Evolutionary conservation across 2,888 invertebrate species (phyloP).

Genomic region (Apocheima hispidaria): DNA sequence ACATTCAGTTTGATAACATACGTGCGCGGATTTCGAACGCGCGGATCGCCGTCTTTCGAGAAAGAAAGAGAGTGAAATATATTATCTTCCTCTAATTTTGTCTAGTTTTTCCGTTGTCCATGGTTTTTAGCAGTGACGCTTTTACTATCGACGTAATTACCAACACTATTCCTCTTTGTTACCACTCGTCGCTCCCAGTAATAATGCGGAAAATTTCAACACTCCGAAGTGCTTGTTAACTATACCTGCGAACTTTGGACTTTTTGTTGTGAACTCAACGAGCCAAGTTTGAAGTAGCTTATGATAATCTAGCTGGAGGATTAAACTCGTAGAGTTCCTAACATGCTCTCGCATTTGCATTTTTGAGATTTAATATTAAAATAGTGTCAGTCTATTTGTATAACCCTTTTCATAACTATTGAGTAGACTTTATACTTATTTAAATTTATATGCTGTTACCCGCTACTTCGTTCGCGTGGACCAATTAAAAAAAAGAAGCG

Average conservation of each 20-base stretch:
- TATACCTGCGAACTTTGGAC: conserved; percentile 51
- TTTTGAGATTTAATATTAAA: background rate
- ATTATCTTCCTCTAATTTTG: too few relatives aligned
- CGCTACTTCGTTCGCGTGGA: too few relatives aligned
- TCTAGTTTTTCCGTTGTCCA: too few relatives aligned
- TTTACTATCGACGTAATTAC: background rate
- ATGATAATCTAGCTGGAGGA: conserved; percentile 37
- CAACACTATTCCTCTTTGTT: conserved; percentile 12
- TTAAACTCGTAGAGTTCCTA: conserved; percentile 37
- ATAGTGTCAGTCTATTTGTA: background rate
- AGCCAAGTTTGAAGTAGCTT: conserved; percentile 29
- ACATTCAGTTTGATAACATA: too few relatives aligned
- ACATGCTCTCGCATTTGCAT: conserved; percentile 10
- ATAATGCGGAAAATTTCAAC: conserved; percentile 51
- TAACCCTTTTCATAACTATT: background rate
- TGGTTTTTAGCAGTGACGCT: too few relatives aligned
- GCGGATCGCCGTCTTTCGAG: too few relatives aligned
- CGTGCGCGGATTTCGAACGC: too few relatives aligned
- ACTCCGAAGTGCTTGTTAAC: conserved; percentile 50
- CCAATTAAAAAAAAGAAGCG: too few relatives aligned
- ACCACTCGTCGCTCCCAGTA: conserved; percentile 39
- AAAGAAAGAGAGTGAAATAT: too few relatives aligned
- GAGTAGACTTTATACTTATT: too few relatives aligned
- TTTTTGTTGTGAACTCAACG: conserved; percentile 37
- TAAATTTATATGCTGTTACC: too few relatives aligned